Base-by-base conservation (phyloP, 2,797 vertebrate species). In the Scolopax rusticola region DNA sequence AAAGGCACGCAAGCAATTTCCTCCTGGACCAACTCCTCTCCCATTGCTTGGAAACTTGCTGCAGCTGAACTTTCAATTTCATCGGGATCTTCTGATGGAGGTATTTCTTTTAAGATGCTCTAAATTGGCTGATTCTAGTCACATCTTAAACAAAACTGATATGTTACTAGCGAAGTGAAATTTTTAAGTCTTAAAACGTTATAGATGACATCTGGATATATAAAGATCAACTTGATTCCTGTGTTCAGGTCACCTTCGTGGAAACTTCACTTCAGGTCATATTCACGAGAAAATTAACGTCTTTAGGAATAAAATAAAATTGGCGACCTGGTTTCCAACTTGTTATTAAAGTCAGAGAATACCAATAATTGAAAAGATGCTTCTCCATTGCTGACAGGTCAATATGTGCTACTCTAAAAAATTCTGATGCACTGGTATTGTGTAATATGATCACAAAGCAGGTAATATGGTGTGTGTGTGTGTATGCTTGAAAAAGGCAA, bases 31-130 rank as follows among this genome's bases (percentile, higher is more conserved):
- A 23, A 47, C 82, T 54, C 91, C 97, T 60, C 59, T 97, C 38
- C 97, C 97, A 13, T 12, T 97, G 38, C 41, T 97, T 56, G 98
- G 97, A 90, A 97, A 96, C 38, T 84, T 97, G 50, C 40, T 96
- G 94, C 95, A 97, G 16, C 84, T 96, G 36, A 95, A 83, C 24
- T 97, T 98, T 50, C 93, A 86, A 61, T 89, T 98, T 80, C 94
- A 89, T 56, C 59, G 90, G 33, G 96, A 96, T 96, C 86, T 86
- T 95, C 95, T 96, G 53, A 96, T 97, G 83, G 69, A 97, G 94
- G 95, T 97, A 97, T 78, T 94, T 78, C 6, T 84, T 84, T 87
- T 78, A 45, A 68, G 71, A 50, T 84, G 33, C 8, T 90, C 41
- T 85, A 71, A 78, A 80, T 7, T 25, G 5, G 6, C 71, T 64